Conservation (phyloP, 1,140 invertebrate species). For the Diabrotica virgifera region DNA sequence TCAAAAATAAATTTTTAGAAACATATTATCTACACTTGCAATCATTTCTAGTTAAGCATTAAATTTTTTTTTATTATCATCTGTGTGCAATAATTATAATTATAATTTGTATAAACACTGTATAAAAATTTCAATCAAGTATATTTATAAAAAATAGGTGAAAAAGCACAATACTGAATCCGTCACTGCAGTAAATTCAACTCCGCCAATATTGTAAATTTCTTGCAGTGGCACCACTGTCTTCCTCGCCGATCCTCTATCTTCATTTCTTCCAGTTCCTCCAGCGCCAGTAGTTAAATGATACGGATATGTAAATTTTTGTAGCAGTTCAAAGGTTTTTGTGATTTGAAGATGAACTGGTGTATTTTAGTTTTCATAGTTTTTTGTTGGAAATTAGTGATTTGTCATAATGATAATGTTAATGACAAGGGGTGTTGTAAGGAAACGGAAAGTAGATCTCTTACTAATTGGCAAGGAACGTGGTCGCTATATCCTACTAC, state of each 20-base stretch:
- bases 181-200: slow-evolving; percentile 20
- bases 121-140: slow-evolving; percentile 12
- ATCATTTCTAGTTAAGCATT: no score
- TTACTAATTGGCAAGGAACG: slow-evolving; percentile 24
- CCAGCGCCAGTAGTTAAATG: slow-evolving; percentile 1
- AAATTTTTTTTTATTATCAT: no score
- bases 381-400: slow-evolving; percentile 14
- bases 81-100: no score
- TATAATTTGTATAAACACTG: no score
- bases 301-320: slow-evolving; percentile 1
- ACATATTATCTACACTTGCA: no score
- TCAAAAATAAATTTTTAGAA: no score
- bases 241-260: neutral
- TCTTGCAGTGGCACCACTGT: slow-evolving; percentile 22
- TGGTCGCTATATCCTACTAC: slow-evolving; percentile 32
- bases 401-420: slow-evolving; percentile 4
- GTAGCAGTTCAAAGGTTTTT: slow-evolving; percentile 11
- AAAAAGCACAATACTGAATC: slow-evolving; percentile 23
- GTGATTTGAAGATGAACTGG: slow-evolving; percentile 23
- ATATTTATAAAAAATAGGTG: slow-evolving; percentile 32
- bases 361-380: slow-evolving; percentile 17
- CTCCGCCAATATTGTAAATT: neutral
- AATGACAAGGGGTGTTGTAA: slow-evolving; percentile 18
- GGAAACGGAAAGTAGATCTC: slow-evolving; percentile 11
- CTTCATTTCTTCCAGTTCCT: neutral